phyloP scores from a whole-genome alignment of 2,888 invertebrate species.

The Diadegma fenestrale region DNA sequence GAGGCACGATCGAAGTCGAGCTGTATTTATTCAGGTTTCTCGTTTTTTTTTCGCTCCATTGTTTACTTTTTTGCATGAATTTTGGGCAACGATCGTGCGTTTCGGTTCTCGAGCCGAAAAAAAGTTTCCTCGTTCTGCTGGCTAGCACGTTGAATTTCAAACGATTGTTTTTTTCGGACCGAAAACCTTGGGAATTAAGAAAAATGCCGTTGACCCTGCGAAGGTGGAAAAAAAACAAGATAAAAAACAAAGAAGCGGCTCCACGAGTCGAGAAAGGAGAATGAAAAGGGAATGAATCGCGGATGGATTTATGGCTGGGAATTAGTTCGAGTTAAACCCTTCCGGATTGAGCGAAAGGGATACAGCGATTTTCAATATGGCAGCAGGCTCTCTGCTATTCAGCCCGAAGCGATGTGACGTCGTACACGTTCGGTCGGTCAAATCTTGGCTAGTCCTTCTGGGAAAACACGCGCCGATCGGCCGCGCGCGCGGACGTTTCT shows the following conservation, averaged over 20 bases:
- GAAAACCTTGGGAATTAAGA: not conserved
- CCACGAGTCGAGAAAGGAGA: not conserved
- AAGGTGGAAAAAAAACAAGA: not conserved
- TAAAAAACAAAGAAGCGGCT: not conserved
- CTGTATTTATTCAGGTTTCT: not conserved
- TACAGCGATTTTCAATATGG: not conserved
- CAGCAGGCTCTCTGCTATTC: not conserved
- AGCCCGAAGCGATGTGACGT: constrained; percentile 11
- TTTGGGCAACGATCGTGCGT: not conserved
- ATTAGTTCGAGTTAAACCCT: not conserved
- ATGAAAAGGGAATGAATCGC: not conserved
- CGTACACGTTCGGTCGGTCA: not conserved
- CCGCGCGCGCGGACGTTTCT: not conserved
- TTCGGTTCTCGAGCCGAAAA: not conserved
- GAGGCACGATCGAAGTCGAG: not conserved
- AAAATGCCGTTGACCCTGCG: not conserved
- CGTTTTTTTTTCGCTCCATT: not conserved
- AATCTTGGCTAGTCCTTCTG: constrained; percentile 55
- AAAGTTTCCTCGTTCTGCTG: not conserved
- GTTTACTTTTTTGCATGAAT: not conserved
- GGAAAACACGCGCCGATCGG: constrained; percentile 50
- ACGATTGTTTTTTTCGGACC: not conserved
- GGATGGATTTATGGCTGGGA: not conserved
- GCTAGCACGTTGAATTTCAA: not conserved
- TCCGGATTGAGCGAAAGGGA: not conserved